phyloP scores from a whole-genome alignment of 2,888 invertebrate genomes.

The Pandemis corylana region DNA sequence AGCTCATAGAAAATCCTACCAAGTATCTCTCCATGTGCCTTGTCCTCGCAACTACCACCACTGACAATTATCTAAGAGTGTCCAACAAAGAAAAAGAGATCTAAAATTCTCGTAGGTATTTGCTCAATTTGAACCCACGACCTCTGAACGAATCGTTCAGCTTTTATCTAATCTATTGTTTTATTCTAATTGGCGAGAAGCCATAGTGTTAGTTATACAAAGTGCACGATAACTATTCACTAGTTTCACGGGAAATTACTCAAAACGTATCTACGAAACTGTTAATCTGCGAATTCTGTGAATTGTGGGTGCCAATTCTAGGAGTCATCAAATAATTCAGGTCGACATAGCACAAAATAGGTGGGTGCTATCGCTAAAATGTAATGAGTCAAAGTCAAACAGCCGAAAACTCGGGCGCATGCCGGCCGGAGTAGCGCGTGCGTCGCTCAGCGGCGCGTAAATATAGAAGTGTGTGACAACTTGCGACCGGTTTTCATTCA shows the following conservation, averaged over 20 bases:
- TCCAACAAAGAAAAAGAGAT: too few species aligned
- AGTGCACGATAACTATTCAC: background rate
- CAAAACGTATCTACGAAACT: background rate
- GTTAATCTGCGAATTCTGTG: background rate
- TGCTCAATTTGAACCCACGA: background rate
- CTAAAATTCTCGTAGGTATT: background rate
- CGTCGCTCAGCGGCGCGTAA: slow-evolving; percentile 63
- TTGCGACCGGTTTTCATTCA: slow-evolving; percentile 52
- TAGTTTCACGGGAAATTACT: background rate
- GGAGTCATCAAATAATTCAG: slow-evolving; percentile 47
- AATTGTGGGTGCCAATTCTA: slow-evolving; percentile 46
- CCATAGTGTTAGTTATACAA: background rate
- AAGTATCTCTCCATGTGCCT: too few species aligned
- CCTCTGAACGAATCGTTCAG: background rate
- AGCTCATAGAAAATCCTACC: too few species aligned
- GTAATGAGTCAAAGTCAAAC: slow-evolving; percentile 59
- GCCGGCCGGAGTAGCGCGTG: slow-evolving; percentile 47
- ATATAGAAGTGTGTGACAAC: slow-evolving; percentile 76
- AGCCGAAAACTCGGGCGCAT: slow-evolving; percentile 46
- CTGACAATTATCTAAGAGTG: too few species aligned
- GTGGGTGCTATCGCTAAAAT: slow-evolving; percentile 55
- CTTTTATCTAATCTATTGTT: background rate
- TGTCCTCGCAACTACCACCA: too few species aligned
- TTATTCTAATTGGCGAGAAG: background rate
- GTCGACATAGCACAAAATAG: slow-evolving; percentile 40